Conservation (phyloP, 2,113 vertebrate species). For the Callorhinus ursinus region DNA sequence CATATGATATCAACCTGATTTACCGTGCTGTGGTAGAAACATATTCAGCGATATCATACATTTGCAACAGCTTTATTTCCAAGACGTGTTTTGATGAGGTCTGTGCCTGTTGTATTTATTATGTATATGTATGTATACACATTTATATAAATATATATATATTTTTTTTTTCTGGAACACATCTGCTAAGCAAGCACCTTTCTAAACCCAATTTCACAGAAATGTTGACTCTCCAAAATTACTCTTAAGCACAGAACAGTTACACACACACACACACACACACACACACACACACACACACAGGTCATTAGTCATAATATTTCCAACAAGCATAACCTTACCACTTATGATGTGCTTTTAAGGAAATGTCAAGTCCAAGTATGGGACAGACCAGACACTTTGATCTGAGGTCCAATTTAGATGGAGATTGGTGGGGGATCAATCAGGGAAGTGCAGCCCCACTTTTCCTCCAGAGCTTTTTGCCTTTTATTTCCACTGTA, state of each 20-base stretch:
- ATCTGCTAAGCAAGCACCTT: not conserved
- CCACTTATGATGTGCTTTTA: not conserved
- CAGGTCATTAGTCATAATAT: not conserved
- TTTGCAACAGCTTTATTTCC: not conserved
- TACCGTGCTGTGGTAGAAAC: not conserved
- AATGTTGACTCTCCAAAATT: not conserved
- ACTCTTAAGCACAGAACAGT: not conserved
- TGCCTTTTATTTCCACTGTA: not conserved
- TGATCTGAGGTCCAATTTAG: not conserved
- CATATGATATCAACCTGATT: not conserved
- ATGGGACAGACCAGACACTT: not conserved
- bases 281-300: too few species aligned
- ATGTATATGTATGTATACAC: not conserved
- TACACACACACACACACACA: not conserved
- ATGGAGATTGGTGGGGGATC: not conserved
- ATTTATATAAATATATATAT: not conserved
- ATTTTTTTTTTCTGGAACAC: not conserved
- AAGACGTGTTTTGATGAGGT: not conserved
- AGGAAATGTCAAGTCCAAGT: not conserved
- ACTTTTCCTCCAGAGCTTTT: not conserved
- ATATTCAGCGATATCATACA: not conserved
- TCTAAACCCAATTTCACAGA: conserved; percentile 1
- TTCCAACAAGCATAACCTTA: not conserved
- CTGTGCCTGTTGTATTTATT: not conserved
- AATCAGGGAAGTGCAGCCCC: rapidly evolving